These are phyloP conservation scores for Cyrtorhinus lividipennis DNA, from an alignment of 1,140 invertebrate species.

Conservation along the genomic window DNA sequence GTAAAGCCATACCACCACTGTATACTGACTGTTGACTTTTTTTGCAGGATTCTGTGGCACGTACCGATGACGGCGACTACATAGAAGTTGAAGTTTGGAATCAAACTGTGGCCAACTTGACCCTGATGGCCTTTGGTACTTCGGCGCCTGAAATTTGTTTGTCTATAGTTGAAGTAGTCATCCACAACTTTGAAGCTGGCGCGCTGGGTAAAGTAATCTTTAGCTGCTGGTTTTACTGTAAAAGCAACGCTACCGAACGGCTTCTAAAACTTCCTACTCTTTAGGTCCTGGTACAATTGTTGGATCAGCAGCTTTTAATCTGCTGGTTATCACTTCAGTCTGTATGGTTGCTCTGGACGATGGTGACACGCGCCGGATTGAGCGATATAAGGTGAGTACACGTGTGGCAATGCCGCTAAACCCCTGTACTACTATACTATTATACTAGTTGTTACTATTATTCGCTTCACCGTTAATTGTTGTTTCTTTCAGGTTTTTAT, in stretches of 20 bases:
- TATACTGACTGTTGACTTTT: too few relatives aligned
- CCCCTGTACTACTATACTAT: too few relatives aligned
- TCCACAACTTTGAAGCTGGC: slow-evolving; percentile 38
- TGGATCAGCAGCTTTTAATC: slow-evolving; percentile 50
- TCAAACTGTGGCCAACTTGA: slow-evolving; percentile 52
- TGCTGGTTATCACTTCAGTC: slow-evolving; percentile 41
- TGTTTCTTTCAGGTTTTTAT: slow-evolving; percentile 38
- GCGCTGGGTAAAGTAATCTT: slow-evolving; percentile 29
- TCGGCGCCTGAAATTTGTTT: slow-evolving; percentile 50
- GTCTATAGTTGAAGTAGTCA: slow-evolving; percentile 44
- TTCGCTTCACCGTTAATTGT: too few relatives aligned
- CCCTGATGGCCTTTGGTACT: slow-evolving; percentile 49
- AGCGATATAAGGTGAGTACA: slow-evolving; percentile 36
- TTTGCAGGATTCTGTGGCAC: too few relatives aligned
- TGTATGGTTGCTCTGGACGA: slow-evolving; percentile 40
- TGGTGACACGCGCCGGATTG: slow-evolving; percentile 36
- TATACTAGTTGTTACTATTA: too few relatives aligned
- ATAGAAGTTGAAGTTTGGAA: slow-evolving; percentile 39
- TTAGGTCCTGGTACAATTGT: slow-evolving; percentile 45
- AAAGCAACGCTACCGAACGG: background rate
- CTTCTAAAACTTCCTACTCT: background rate
- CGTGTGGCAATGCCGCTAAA: background rate
- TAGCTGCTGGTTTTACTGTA: background rate
- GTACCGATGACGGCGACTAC: too few relatives aligned
- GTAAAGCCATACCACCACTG: too few relatives aligned